phyloP scores from a whole-genome alignment of 2,888 invertebrate genomes.

The Tryphoninae sp. region DNA sequence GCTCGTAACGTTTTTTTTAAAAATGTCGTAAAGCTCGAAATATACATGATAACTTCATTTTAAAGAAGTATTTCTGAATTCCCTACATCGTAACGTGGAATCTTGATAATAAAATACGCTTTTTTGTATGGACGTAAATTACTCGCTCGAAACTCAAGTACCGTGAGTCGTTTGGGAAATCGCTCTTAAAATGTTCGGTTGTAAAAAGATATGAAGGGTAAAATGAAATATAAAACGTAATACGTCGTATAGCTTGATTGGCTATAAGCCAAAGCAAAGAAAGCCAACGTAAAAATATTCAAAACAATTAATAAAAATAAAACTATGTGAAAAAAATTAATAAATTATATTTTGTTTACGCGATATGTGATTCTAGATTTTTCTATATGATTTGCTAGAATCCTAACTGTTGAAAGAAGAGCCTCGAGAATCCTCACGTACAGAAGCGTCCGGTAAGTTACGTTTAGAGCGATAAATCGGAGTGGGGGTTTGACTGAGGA shows the following conservation, averaged over 20 bases:
- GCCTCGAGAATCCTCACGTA: background rate
- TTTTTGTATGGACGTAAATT: too few relatives aligned
- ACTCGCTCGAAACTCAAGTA: too few relatives aligned
- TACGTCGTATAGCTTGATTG: background rate
- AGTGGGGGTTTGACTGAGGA: background rate
- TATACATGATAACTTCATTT: too few relatives aligned
- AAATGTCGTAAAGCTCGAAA: too few relatives aligned
- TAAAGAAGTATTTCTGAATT: too few relatives aligned
- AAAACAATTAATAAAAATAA: too few relatives aligned
- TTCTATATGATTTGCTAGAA: background rate
- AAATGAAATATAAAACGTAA: background rate
- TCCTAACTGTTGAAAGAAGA: background rate
- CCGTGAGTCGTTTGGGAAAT: too few relatives aligned
- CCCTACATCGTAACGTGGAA: too few relatives aligned
- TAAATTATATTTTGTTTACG: background rate
- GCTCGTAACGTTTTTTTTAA: too few relatives aligned
- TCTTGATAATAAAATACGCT: too few relatives aligned
- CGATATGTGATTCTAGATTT: slow-evolving; percentile 18
- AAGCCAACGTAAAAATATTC: background rate
- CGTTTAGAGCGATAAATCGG: background rate
- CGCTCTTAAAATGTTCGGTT: too few relatives aligned
- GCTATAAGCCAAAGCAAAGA: background rate
- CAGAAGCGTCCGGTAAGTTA: background rate
- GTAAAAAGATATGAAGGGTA: slow-evolving; percentile 2
- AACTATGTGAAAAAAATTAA: too few relatives aligned